These are phyloP conservation scores for Phrynocephalus vlangalii DNA, from an alignment of 2,797 vertebrate species.

Conservation along the genomic window DNA sequence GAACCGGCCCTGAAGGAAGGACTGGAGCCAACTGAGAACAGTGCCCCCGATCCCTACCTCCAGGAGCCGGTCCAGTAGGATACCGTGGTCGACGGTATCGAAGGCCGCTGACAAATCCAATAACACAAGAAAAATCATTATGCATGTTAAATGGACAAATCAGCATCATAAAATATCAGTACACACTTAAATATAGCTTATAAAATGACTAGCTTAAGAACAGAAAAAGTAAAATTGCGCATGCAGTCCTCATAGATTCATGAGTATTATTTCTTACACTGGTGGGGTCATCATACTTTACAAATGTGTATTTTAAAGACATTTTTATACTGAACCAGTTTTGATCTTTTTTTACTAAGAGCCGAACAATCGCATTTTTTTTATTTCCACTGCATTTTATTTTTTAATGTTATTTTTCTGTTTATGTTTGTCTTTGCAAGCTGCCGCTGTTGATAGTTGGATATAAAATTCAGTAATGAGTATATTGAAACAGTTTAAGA, in stretches of 20 bases:
- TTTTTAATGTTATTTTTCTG: neutral
- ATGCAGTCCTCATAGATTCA: neutral
- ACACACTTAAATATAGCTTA: neutral
- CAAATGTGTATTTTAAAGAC: neutral
- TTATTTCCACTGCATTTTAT: neutral
- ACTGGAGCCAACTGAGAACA: too few species aligned
- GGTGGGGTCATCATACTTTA: neutral
- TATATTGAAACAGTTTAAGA: neutral
- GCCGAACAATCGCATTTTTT: neutral
- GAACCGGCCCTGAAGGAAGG: too few species aligned
- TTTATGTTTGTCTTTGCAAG: too few species aligned
- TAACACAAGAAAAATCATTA: neutral
- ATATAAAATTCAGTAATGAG: neutral
- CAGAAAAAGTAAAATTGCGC: neutral
- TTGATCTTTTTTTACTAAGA: neutral
- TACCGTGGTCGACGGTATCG: too few species aligned
- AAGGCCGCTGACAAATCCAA: too few species aligned
- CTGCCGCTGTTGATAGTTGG: too few species aligned
- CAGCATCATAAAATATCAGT: conserved; percentile 15
- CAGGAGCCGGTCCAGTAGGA: too few species aligned
- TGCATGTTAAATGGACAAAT: conserved; percentile 1
- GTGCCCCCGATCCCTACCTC: too few species aligned
- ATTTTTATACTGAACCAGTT: neutral
- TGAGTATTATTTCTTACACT: neutral
- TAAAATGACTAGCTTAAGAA: neutral